Percentiles rank a stretch among this genome's conserved stretches.
These are phyloP conservation scores for Chrysochloris asiatica DNA, from an alignment of 2,113 vertebrate genomes.

Conservation along the genomic window DNA sequence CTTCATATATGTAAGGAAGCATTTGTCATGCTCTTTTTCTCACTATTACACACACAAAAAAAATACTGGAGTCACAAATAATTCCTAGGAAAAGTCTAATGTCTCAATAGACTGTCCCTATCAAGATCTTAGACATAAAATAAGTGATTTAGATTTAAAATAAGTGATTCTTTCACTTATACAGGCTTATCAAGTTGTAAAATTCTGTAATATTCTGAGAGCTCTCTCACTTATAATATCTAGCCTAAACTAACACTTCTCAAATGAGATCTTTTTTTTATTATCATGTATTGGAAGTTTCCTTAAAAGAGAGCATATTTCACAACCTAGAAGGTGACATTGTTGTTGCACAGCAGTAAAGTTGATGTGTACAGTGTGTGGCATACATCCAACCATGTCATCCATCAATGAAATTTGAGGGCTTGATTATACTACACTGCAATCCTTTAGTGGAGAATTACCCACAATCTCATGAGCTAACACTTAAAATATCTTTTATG, in stretches of 20 bases:
- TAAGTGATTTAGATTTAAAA: constrained; percentile 49
- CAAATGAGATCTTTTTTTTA: constrained; percentile 46
- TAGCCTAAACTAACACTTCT: constrained; percentile 33
- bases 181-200: background rate
- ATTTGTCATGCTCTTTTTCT: background rate
- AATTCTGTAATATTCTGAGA: constrained; percentile 15
- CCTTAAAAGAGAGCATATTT: constrained; percentile 56
- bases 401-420: background rate
- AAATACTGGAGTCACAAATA: background rate
- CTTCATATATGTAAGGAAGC: background rate
- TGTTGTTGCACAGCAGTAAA: background rate
- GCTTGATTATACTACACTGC: background rate
- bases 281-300: constrained; percentile 35
- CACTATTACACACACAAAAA: background rate
- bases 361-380: constrained; percentile 30
- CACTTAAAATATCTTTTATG: constrained; percentile 47
- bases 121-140: constrained; percentile 11
- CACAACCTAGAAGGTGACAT: background rate
- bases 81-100: background rate
- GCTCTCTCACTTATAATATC: background rate
- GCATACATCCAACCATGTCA: background rate
- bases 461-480: constrained; percentile 49
- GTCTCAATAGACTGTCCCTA: background rate
- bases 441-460: background rate
- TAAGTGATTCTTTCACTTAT: background rate